phyloP scores from a whole-genome alignment of 2,113 vertebrate genomes.

The Pluvianellus socialis region DNA sequence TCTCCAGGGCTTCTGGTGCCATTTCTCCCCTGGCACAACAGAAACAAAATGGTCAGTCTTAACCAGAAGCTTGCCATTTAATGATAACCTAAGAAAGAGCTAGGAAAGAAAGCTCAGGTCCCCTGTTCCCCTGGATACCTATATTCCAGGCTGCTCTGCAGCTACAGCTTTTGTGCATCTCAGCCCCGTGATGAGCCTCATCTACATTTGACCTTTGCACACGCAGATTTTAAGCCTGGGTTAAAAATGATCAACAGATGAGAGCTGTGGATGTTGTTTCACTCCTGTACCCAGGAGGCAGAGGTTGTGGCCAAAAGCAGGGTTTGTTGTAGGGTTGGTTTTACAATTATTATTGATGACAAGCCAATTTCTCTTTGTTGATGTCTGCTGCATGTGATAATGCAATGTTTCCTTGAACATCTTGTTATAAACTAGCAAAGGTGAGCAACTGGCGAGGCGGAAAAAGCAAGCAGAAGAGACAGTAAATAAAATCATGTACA shows the following conservation, averaged over 20 bases:
- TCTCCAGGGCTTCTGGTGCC: not conserved
- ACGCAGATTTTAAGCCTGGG: not conserved
- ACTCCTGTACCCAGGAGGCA: not conserved
- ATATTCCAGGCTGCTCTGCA: not conserved
- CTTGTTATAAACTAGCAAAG: slow-evolving; percentile 32
- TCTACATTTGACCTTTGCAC: not conserved
- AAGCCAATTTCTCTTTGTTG: slow-evolving; percentile 18
- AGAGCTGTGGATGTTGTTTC: not conserved
- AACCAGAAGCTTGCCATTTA: not conserved
- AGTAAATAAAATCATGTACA: slow-evolving; percentile 8
- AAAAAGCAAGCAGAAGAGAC: slow-evolving; percentile 23
- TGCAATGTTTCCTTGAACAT: slow-evolving; percentile 3
- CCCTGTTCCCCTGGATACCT: not conserved
- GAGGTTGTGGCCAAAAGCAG: not conserved
- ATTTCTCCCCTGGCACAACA: not conserved
- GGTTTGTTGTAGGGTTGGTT: not conserved
- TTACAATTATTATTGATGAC: slow-evolving; percentile 36
- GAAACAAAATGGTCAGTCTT: not conserved
- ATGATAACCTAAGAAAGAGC: not conserved
- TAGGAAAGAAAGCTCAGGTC: not conserved
- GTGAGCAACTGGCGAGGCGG: slow-evolving; percentile 20
- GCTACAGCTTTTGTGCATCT: not conserved
- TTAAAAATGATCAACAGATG: not conserved
- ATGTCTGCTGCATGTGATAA: slow-evolving; percentile 45
- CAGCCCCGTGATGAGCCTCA: not conserved